Conservation (phyloP, 2,113 vertebrate genomes). For the Lophius piscatorius region DNA sequence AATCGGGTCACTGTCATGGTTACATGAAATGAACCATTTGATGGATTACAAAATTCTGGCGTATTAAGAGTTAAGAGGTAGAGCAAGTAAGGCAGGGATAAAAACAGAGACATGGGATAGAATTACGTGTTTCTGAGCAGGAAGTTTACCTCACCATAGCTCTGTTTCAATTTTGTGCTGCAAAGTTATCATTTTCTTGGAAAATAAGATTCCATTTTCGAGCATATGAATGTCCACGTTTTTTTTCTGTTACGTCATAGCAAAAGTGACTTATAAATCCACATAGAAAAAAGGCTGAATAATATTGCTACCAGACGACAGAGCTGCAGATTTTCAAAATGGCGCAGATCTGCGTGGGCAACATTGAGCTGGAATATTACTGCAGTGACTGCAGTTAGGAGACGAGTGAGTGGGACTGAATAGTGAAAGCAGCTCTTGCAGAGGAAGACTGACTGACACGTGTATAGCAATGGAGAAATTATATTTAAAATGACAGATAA, state of each 20-base stretch:
- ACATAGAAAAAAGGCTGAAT: constrained; percentile 7
- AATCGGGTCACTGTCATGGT: not conserved
- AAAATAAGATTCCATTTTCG: not conserved
- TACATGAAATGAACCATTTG: constrained; percentile 6
- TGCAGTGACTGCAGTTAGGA: constrained; percentile 62
- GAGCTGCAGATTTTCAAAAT: constrained; percentile 71
- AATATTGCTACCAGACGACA: constrained; percentile 14
- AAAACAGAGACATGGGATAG: constrained; percentile 6
- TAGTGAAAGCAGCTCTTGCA: constrained; percentile 28
- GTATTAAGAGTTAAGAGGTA: not conserved
- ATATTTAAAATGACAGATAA: constrained; percentile 6
- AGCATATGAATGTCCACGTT: not conserved
- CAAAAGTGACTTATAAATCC: constrained; percentile 35
- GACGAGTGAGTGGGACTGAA: constrained; percentile 53
- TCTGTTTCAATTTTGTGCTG: constrained; percentile 1
- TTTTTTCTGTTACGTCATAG: not conserved
- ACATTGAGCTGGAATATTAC: constrained; percentile 52
- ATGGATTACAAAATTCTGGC: constrained; percentile 6
- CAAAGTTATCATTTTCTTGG: constrained; percentile 1
- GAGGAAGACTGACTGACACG: not conserved
- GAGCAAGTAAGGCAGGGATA: not conserved
- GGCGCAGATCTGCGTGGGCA: constrained; percentile 71
- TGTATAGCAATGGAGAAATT: not conserved
- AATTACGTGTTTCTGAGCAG: constrained; percentile 34
- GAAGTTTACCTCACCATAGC: constrained; percentile 18